Conservation (phyloP, 53 echinoderm and acorn worm species). For the Temnopleurus reevesii region DNA sequence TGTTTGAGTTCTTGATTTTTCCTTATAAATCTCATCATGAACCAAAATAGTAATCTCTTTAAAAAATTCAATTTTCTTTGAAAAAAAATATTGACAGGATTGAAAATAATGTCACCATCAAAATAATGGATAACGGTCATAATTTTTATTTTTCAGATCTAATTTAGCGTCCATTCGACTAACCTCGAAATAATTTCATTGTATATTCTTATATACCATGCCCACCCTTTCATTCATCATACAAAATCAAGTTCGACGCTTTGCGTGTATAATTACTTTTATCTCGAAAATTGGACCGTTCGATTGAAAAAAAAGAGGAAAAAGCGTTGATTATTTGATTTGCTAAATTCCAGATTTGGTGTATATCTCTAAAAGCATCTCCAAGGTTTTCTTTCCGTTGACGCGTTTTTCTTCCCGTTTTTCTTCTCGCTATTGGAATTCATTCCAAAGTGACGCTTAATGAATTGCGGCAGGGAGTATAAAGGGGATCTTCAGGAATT, state of each 20-base stretch:
- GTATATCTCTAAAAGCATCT: constrained; percentile 11
- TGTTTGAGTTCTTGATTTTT: too few species aligned
- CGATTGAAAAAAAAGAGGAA: constrained; percentile 29
- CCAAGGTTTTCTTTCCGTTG: neutral
- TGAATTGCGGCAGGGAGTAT: constrained; percentile 31
- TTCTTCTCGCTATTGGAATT: constrained; percentile 9
- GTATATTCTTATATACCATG: neutral
- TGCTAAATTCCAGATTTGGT: constrained; percentile 28
- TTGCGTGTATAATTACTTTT: constrained; percentile 26
- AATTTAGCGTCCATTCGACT: neutral
- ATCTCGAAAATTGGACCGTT: constrained; percentile 19
- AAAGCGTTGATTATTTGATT: constrained; percentile 24
- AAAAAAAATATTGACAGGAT: too few species aligned
- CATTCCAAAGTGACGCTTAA: constrained; percentile 8
- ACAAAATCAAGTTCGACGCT: neutral
- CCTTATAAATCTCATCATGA: too few species aligned
- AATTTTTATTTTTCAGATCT: neutral
- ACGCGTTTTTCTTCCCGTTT: neutral
- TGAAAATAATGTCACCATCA: too few species aligned
- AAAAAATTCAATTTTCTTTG: too few species aligned
- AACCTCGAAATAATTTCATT: neutral
- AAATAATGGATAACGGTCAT: too few species aligned
- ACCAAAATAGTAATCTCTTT: too few species aligned
- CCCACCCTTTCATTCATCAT: neutral
- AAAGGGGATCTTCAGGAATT: neutral